Evolutionary conservation across 2,888 invertebrate genomes (phyloP).

Genomic region (Tenthredo scrophulariae): DNA sequence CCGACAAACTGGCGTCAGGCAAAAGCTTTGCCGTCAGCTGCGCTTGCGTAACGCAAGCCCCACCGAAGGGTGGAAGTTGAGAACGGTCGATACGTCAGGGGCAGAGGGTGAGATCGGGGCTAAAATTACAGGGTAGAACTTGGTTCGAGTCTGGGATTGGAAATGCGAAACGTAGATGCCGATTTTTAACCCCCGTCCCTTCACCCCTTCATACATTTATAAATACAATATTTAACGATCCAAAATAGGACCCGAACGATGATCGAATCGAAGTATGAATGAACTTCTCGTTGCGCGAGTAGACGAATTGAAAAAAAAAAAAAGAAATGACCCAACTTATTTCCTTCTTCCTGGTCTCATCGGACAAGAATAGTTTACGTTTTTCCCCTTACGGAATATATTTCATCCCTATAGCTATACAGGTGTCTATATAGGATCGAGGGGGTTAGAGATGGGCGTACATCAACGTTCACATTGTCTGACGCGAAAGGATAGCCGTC

Average conservation of each 20-base stretch:
- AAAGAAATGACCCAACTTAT: too few relatives aligned
- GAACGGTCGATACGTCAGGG: conserved; percentile 74
- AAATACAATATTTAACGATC: neutral
- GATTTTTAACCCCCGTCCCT: conserved; percentile 38
- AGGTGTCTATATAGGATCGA: neutral
- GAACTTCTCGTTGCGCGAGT: too few relatives aligned
- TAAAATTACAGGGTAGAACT: conserved; percentile 55
- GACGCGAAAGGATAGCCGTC: conserved; percentile 7
- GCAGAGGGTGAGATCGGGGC: conserved; percentile 54
- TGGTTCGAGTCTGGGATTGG: conserved; percentile 67
- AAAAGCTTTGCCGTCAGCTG: conserved; percentile 65
- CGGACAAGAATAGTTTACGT: neutral
- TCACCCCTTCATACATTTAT: neutral
- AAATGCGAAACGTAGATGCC: conserved; percentile 50
- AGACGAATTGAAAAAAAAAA: too few relatives aligned
- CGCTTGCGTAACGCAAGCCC: conserved; percentile 69
- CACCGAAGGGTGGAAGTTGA: conserved; percentile 65
- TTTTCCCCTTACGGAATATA: neutral
- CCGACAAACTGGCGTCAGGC: conserved; percentile 76
- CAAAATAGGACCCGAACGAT: neutral
- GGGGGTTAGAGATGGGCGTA: neutral
- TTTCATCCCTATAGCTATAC: neutral
- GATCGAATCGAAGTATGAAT: neutral
- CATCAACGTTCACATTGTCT: conserved; percentile 27
- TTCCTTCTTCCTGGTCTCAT: neutral